Evolutionary conservation across 2,797 vertebrate species (phyloP), one percentile per base, ranked within the genome.

Genomic region (Labroides dimidiatus): DNA sequence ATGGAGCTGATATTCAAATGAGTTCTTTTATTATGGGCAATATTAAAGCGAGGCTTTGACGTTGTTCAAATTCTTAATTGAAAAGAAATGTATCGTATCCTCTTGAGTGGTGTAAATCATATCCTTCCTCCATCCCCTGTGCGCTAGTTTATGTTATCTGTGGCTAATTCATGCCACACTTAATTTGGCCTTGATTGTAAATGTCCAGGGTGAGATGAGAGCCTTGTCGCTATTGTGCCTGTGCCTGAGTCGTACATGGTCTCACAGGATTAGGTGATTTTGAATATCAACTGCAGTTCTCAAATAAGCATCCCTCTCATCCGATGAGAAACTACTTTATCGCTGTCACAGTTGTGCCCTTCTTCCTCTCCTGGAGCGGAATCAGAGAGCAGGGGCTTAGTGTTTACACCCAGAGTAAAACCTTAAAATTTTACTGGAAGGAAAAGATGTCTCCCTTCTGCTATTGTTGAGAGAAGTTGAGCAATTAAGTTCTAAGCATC

Each of bases 91-190:
- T 86, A 89, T 92, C 77, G 81, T 89, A 84, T 90, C 86, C 93
- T 93, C 91, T 91, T 62, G 93, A 93, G 93, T 86, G 82, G 90
- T 85, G 88, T 92, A 87, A 89, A 90, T 92, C 91, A 88, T 70
- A 88, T 91, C 89, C 89, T 83, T 86, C 77, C 84, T 91, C 86
- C 81, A 74, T 87, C 84, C 91, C 90, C 89, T 75, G 82, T 87
- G 91, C 77, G 74, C 82, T 75, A 85, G 88, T 90, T 92, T 92
- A 84, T 81, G 86, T 91, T 93, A 93, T 93, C 88, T 84, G 85
- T 78, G 78, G 84, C 90, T 94, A 93, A 94, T 94, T 93, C 93
- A 92, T 93, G 93, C 92, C 89, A 91, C 92, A 90, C 88, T 91
- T 92, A 90, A 94, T 94, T 92, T 92, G 85, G 89, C 89, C 85